Conservation (phyloP, 2,797 vertebrate species). For the Anolis apletophallus region DNA sequence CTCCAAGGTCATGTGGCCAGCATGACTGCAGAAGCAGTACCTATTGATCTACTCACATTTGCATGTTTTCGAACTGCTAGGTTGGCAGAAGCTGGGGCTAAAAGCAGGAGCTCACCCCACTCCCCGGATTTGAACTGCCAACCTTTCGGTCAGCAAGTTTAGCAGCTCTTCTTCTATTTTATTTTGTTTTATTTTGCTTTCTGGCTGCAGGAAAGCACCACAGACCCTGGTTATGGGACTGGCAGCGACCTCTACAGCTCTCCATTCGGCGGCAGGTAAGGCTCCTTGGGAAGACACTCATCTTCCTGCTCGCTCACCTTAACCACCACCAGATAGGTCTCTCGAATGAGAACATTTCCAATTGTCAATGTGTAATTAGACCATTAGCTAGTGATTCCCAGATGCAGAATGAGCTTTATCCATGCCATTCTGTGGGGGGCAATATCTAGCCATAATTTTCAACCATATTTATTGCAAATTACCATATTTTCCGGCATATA, state of each 20-base stretch:
- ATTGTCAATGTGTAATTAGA: background rate
- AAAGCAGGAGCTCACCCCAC: too few relatives aligned
- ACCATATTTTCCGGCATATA: too few relatives aligned
- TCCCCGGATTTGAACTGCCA: too few relatives aligned
- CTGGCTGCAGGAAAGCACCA: slow-evolving; percentile 16
- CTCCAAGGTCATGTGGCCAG: too few relatives aligned
- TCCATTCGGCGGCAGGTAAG: slow-evolving; percentile 32
- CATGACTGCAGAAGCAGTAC: too few relatives aligned
- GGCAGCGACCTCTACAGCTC: background rate
- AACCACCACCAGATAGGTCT: background rate
- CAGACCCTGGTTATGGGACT: background rate
- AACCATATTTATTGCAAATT: background rate
- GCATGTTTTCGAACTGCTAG: too few relatives aligned
- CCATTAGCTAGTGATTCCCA: background rate
- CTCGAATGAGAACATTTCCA: background rate
- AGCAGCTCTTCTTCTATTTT: too few relatives aligned
- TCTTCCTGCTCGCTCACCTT: background rate
- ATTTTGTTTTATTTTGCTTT: background rate
- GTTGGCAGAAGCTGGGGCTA: too few relatives aligned
- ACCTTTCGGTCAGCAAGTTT: too few relatives aligned
- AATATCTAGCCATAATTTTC: too few relatives aligned
- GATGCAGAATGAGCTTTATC: too few relatives aligned
- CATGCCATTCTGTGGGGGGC: background rate
- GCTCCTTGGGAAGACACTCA: accelerated
- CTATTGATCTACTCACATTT: too few relatives aligned